A percentile compares a stretch with the other conserved stretches of the same genome.
phyloP scores from a whole-genome alignment of 2,888 invertebrate genomes.

The Endomychus coccineus region DNA sequence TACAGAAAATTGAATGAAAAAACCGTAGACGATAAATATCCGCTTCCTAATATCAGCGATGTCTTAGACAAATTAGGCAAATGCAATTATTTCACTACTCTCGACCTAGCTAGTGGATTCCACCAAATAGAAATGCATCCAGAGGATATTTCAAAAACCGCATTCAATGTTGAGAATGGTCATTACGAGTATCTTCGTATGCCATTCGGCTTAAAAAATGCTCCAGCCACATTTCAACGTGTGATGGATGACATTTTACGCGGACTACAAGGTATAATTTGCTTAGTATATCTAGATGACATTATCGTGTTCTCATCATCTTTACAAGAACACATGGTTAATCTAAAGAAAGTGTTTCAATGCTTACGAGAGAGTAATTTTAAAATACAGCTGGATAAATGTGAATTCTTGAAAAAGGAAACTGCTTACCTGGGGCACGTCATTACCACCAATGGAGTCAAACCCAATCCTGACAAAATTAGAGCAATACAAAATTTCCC shows the following conservation, averaged over 20 bases:
- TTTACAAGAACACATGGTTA: constrained; percentile 19
- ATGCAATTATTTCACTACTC: constrained; percentile 34
- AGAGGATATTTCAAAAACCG: constrained; percentile 33
- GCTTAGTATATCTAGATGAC: constrained; percentile 32
- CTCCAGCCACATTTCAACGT: constrained; percentile 23
- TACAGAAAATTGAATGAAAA: constrained; percentile 37
- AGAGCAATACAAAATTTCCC: constrained; percentile 22
- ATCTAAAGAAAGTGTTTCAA: constrained; percentile 23
- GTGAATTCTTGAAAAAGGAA: constrained; percentile 27
- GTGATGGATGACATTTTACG: constrained; percentile 23
- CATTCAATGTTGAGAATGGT: constrained; percentile 26
- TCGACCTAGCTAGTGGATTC: constrained; percentile 37
- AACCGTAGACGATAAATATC: constrained; percentile 34
- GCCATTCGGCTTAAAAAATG: constrained; percentile 24
- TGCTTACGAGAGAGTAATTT: constrained; percentile 23
- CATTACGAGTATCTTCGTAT: constrained; percentile 23
- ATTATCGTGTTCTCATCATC: constrained; percentile 23
- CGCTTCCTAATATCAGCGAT: constrained; percentile 34
- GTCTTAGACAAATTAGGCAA: constrained; percentile 36
- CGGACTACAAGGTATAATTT: constrained; percentile 19
- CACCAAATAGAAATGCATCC: constrained; percentile 34
- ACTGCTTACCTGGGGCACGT: constrained; percentile 27
- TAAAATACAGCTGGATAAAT: constrained; percentile 29
- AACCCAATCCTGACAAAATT: constrained; percentile 24
- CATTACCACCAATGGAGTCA: constrained; percentile 25